phyloP scores from a whole-genome alignment of 1,140 invertebrate species.

The Telenomus remus region DNA sequence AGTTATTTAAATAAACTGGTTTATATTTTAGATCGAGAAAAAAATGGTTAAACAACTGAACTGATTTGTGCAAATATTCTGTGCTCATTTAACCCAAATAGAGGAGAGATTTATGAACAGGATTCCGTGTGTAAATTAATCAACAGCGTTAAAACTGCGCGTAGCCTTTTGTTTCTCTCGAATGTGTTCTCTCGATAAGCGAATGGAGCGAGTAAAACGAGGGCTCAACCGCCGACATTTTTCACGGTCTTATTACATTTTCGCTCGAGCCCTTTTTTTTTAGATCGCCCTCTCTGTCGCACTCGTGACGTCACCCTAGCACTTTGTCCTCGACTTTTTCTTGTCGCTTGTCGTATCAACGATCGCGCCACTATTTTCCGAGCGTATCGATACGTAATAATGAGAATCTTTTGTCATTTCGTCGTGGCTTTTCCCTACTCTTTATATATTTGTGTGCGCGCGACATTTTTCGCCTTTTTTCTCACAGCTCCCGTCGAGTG shows the following conservation, averaged over 20 bases:
- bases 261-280: constrained; percentile 36
- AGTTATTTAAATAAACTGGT: too few species aligned
- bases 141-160: constrained; percentile 31
- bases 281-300: constrained; percentile 6
- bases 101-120: too few species aligned
- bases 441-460: neutral
- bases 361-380: constrained; percentile 64
- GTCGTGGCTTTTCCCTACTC: constrained; percentile 3
- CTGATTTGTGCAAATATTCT: constrained; percentile 3
- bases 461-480: constrained; percentile 30
- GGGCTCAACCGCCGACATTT: constrained; percentile 37
- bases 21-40: too few species aligned
- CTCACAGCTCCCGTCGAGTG: constrained; percentile 24
- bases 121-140: constrained; percentile 39
- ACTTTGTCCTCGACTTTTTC: constrained; percentile 43
- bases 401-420: constrained; percentile 66
- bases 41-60: too few species aligned
- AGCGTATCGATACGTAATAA: constrained; percentile 70
- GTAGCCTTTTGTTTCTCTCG: constrained; percentile 35
- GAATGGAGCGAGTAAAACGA: constrained; percentile 26
- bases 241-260: constrained; percentile 57
- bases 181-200: constrained; percentile 34
- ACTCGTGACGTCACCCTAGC: constrained; percentile 23
- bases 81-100: constrained; percentile 34
- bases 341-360: constrained; percentile 43